Evolutionary conservation across 1,140 invertebrate species (phyloP), one percentile per base, ranked within the genome.

Genomic region (Diabrotica undecimpunctata): DNA sequence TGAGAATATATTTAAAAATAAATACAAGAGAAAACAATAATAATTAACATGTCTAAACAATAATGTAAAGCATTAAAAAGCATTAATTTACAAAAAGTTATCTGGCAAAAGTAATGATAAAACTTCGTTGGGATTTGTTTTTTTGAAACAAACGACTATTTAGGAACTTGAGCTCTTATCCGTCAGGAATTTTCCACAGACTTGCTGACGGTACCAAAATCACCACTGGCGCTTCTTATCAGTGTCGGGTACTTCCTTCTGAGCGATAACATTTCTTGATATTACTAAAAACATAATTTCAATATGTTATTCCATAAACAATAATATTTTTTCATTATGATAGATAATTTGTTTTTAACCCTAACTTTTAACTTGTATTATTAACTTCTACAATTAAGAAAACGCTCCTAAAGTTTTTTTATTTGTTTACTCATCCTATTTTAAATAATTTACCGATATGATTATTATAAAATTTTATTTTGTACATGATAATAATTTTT

Each of bases 231-330:
- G 39, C 25, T 10, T 51, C 13, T 37, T 54, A 55, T 51, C 52
- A 70, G 54, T 68, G 60, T 67, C 66, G 54, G 39, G 35, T 66
- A 25, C 37, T 11, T 53, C 60, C 62, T 38, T 71, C 65, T 12
- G 69, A 65, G 52, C 71, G 71, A 53, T 71, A 71, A 56, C 72
- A 75, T 64, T 71, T 75, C 62, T 75, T 75, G 54, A 75, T 75
- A 61, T 74, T 75, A 57, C 74, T 75, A 67, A 38, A 75, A 74
- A 61, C 54, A 54, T 59, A 71, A 63, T 25, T 25, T 25, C 25
- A 25, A 25, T 25, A 25, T 25, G 4, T 25, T 25, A 25, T 25
- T 25, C 25, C 25, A 25, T 25, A 2, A 4, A 25, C 25, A 25
- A 25, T 25, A 25, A 25, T 25, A 25, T 25, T 25, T 25, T 25